phyloP scores from a whole-genome alignment of 1,140 invertebrate genomes.

The Trichonephila clavata region DNA sequence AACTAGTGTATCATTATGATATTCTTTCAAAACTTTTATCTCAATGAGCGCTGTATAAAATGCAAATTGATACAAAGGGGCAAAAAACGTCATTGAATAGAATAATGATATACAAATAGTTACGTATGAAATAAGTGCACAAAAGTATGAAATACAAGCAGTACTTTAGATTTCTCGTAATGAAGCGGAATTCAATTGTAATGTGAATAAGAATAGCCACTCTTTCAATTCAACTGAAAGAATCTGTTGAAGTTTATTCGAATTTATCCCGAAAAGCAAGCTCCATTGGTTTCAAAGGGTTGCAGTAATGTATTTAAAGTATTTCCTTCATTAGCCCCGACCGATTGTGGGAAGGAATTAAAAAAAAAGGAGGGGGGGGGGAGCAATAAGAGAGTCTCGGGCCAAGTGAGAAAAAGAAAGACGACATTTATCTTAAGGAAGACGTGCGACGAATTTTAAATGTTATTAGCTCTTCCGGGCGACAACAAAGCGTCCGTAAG shows the following conservation, averaged over 20 bases:
- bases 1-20: too few species aligned
- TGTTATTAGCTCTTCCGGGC: slow-evolving; percentile 73
- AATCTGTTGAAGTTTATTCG: slow-evolving; percentile 1
- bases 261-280: slow-evolving; percentile 11
- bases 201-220: not conserved
- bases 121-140: too few species aligned
- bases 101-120: too few species aligned
- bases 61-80: too few species aligned
- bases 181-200: slow-evolving; percentile 19
- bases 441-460: slow-evolving; percentile 75
- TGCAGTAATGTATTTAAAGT: slow-evolving; percentile 70
- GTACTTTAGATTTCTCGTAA: not conserved
- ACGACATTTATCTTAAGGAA: slow-evolving; percentile 68
- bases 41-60: too few species aligned
- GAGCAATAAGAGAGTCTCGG: not conserved
- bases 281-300: slow-evolving; percentile 69
- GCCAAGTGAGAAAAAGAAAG: slow-evolving; percentile 55
- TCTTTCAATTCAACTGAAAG: slow-evolving; percentile 17
- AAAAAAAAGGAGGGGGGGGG: slow-evolving; percentile 4
- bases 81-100: too few species aligned
- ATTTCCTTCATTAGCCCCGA: slow-evolving; percentile 35
- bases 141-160: not conserved
- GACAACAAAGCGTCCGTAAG: slow-evolving; percentile 70
- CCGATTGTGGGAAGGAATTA: slow-evolving; percentile 28
- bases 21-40: too few species aligned